Evolutionary conservation across 2,888 invertebrate species (phyloP), one percentile per base, ranked within the genome.

Genomic region (Cetonia aurata): DNA sequence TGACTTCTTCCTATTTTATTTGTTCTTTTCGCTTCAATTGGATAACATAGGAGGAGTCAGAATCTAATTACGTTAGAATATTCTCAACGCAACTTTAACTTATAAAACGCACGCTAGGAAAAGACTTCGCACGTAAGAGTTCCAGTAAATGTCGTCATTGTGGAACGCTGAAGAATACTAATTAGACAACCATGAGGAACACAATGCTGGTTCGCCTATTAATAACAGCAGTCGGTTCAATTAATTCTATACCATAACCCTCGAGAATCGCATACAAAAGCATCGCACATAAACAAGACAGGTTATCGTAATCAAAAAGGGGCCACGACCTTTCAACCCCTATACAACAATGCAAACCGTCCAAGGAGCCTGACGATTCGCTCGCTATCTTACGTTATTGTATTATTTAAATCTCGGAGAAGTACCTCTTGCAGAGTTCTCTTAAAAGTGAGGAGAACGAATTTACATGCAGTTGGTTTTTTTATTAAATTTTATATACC

Each of bases 291-390:
- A 67, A 67, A 67, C 57, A 57, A 44, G 67, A 48, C 67, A 67
- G 57, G 67, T 67, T 67, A 67, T 67, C 67, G 57, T 48, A 57
- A 67, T 67, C 67, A 67, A 67, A 57, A 56, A 56, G 44, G 52
- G 67, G 53, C 17, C 57, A 67, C 67, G 67, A 67, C 67, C 67
- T 67, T 67, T 67, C 67, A 67, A 67, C 67, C 56, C 67, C 56
- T 56, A 55, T 48, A 50, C 31, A 17, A 65, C 50, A 65, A 65
- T 56, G 46, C 46, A 44, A 15, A 33, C 19, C 57, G 56, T 48
- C 46, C 37, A 41, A 50, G 56, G 48, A 57, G 67, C 37, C 62
- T 65, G 50, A 37, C 62, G 50, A 50, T 25, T 37, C 46, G 37
- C 37, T 41, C 62, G 62, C 37, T 8, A 65, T 50, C 37, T 37